Conservation (phyloP, 2,797 vertebrate species). For the Fistularia commersonii region DNA sequence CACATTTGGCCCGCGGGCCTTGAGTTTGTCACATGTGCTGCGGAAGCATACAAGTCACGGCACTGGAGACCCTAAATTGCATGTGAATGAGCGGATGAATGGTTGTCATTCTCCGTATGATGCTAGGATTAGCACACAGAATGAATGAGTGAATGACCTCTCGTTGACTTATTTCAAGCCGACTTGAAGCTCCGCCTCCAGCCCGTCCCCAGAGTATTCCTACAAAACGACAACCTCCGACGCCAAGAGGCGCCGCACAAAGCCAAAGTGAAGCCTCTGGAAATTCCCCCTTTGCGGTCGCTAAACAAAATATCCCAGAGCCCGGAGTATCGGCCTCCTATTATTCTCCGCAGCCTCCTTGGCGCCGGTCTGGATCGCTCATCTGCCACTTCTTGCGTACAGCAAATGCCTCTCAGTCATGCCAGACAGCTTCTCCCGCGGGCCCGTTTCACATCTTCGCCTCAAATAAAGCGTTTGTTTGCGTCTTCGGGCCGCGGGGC, state of each 20-base stretch:
- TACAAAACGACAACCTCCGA: slow-evolving; percentile 40
- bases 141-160: too few relatives aligned
- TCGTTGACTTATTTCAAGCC: too few relatives aligned
- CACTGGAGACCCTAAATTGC: too few relatives aligned
- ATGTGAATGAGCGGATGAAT: too few relatives aligned
- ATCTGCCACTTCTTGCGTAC: slow-evolving; percentile 19
- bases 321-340: slow-evolving; percentile 37
- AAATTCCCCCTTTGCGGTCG: slow-evolving; percentile 52
- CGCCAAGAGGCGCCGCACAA: slow-evolving; percentile 46
- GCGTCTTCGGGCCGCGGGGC: slow-evolving; percentile 8
- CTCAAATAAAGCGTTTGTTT: slow-evolving; percentile 10
- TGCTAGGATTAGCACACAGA: too few relatives aligned
- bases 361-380: slow-evolving; percentile 8
- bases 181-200: too few relatives aligned
- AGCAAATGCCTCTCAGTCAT: slow-evolving; percentile 20
- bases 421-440: slow-evolving; percentile 16
- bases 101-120: too few relatives aligned
- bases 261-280: slow-evolving; percentile 37
- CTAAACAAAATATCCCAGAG: slow-evolving; percentile 54
- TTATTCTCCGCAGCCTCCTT: slow-evolving; percentile 31
- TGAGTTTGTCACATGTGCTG: too few relatives aligned
- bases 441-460: slow-evolving; percentile 7
- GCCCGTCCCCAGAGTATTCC: slow-evolving; percentile 36
- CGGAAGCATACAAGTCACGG: too few relatives aligned
- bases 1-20: too few relatives aligned